These are phyloP conservation scores for Saccostrea echinata DNA, from an alignment of 1,140 invertebrate species.

Conservation along the genomic window DNA sequence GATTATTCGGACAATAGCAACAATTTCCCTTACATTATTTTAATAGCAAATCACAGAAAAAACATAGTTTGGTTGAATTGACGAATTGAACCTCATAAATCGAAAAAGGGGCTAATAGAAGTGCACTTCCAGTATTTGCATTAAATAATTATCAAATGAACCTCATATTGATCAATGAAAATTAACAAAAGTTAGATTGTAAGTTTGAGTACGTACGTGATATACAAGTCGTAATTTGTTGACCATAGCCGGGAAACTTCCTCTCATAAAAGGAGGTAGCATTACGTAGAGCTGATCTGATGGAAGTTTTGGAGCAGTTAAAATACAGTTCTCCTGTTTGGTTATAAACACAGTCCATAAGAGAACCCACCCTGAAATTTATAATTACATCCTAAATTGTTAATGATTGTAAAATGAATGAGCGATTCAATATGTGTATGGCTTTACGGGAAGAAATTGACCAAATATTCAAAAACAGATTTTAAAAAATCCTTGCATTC, in stretches of 20 bases:
- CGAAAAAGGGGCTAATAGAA: no score
- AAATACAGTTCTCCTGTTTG: neutral
- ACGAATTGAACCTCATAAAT: neutral
- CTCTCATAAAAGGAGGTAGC: neutral
- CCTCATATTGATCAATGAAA: neutral
- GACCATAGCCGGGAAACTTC: neutral
- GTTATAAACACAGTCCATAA: constrained; percentile 17
- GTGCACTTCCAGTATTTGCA: neutral
- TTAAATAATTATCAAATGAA: neutral
- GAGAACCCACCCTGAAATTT: neutral
- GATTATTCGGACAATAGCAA: no score
- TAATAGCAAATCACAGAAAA: neutral
- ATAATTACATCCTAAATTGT: neutral
- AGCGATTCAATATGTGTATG: no score
- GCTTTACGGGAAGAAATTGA: no score
- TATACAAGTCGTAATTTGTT: neutral
- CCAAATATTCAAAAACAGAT: no score
- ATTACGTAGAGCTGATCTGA: neutral
- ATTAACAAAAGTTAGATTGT: no score
- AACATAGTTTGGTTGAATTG: neutral
- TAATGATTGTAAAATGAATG: no score
- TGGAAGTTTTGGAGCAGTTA: neutral
- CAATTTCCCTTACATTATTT: no score
- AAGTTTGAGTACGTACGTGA: neutral
- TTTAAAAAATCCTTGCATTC: no score